phyloP scores from a whole-genome alignment of 1,140 invertebrate species.

The Phocides pigmalion region DNA sequence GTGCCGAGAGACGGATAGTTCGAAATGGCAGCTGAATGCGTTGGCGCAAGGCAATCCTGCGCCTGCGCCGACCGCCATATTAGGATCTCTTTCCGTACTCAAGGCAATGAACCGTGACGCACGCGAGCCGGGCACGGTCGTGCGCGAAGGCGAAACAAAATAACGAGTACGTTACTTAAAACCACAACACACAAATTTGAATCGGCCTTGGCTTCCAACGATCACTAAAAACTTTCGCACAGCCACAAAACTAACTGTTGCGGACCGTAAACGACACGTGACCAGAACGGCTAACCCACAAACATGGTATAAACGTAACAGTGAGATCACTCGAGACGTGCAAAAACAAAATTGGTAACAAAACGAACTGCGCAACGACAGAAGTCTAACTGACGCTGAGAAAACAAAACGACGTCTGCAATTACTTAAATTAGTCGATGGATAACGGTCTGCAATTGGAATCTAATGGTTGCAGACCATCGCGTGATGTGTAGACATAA shows the following conservation, averaged over 20 bases:
- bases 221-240: constrained; percentile 11
- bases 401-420: constrained; percentile 10
- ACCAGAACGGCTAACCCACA: constrained; percentile 22
- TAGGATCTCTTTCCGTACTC: constrained; percentile 75
- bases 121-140: constrained; percentile 53
- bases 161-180: constrained; percentile 36
- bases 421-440: constrained; percentile 19
- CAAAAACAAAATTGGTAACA: constrained; percentile 16
- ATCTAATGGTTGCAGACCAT: constrained; percentile 17
- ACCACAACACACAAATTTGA: constrained; percentile 28
- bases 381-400: background rate
- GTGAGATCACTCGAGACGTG: background rate
- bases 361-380: background rate
- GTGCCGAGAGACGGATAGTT: constrained; percentile 56
- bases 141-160: constrained; percentile 49
- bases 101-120: constrained; percentile 81
- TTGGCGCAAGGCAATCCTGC: constrained; percentile 77
- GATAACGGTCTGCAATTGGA: constrained; percentile 12
- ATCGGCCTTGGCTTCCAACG: constrained; percentile 21
- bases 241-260: constrained; percentile 19
- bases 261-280: constrained; percentile 15
- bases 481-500: constrained; percentile 17
- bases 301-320: background rate
- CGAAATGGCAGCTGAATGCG: constrained; percentile 61
- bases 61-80: constrained; percentile 68